A percentile compares a stretch with the other conserved stretches of the same genome.
Conservation (phyloP, 2,888 invertebrate species). For the Thera britannica region DNA sequence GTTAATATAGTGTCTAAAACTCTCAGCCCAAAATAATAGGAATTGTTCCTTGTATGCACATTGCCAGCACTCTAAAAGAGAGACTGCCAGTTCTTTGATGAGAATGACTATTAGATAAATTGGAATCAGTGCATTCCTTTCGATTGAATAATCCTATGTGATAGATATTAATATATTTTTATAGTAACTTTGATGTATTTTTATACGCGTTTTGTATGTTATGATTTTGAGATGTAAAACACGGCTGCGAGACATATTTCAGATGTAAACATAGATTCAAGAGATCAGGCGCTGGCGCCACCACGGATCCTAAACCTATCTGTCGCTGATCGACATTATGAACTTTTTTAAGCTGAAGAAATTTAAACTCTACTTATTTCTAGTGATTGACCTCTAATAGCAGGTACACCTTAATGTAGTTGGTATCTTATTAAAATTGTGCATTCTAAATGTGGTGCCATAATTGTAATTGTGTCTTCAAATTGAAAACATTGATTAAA, state of each 20-base stretch:
- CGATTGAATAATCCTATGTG: slow-evolving; percentile 31
- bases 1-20: background rate
- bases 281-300: too few species aligned
- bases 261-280: too few species aligned
- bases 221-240: slow-evolving; percentile 19
- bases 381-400: too few species aligned
- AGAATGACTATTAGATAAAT: background rate
- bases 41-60: background rate
- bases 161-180: slow-evolving; percentile 40
- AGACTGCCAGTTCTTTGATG: background rate
- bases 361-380: too few species aligned
- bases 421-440: too few species aligned
- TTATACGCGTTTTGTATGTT: slow-evolving; percentile 21
- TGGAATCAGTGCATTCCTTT: slow-evolving; percentile 29
- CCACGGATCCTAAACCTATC: too few species aligned
- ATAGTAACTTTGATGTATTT: slow-evolving; percentile 26
- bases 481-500: too few species aligned
- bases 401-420: too few species aligned
- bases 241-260: background rate
- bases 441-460: too few species aligned
- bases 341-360: too few species aligned
- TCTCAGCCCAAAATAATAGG: background rate
- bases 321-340: too few species aligned
- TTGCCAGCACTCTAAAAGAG: background rate
- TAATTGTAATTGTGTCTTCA: too few species aligned